Conservation (phyloP, 2,797 vertebrate genomes). For the Macropus fuliginosus region DNA sequence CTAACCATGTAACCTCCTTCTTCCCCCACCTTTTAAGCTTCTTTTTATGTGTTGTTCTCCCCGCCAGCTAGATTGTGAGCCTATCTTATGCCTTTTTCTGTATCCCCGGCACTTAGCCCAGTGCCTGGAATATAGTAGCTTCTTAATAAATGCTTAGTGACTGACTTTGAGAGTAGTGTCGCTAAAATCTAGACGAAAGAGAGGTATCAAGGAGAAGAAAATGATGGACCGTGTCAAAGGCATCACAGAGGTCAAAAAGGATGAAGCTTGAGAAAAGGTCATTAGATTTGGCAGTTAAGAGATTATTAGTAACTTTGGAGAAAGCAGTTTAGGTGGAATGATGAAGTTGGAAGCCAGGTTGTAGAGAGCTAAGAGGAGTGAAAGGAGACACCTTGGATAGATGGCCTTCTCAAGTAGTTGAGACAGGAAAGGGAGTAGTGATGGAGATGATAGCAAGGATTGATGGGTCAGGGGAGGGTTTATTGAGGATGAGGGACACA, state of each 20-base stretch:
- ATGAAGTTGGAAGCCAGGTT: neutral
- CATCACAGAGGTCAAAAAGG: neutral
- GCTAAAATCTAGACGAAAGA: neutral
- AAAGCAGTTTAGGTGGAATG: neutral
- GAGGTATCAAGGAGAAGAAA: neutral
- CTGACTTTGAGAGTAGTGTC: neutral
- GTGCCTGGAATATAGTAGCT: neutral
- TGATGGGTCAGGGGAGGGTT: neutral
- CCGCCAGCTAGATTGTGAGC: neutral
- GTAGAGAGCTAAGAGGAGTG: neutral
- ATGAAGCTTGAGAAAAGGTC: neutral
- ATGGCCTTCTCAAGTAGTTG: neutral
- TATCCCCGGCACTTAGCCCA: neutral
- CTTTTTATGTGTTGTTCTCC: neutral
- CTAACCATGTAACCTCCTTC: neutral
- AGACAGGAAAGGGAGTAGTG: neutral
- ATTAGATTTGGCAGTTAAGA: neutral
- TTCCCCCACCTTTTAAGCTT: neutral
- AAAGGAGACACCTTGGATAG: neutral
- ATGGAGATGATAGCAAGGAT: neutral
- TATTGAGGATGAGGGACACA: neutral
- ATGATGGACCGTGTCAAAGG: neutral
- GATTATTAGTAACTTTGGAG: neutral
- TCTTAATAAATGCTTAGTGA: neutral
- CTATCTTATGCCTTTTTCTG: neutral